Base-by-base conservation (phyloP, 2,888 invertebrate species). In the Alsophila aescularia region DNA sequence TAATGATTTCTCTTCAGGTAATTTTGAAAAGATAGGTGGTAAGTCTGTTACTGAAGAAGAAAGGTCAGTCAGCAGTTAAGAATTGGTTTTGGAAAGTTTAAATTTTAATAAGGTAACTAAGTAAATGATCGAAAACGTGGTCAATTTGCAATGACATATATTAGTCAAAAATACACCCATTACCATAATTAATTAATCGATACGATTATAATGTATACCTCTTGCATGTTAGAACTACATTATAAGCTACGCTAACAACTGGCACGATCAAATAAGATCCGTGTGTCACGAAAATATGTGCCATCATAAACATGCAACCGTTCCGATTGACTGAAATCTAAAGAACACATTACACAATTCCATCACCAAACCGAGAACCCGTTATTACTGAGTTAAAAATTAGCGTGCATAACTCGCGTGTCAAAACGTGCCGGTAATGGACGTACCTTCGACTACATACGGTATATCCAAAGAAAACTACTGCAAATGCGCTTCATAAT, bases 391-490 rank as follows among this genome's bases (percentile, higher is more conserved):
- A 35, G 40, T 60, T 72, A 65, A 69, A 60, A 66, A 62, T 74
- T 75, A 87, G 80, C 81, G 85, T 88, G 88, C 86, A 77, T 69
- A 72, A 70, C 66, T 77, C 79, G 73, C 80, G 75, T 81, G 84
- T 83, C 77, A 74, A 77, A 84, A 83, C 78, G 81, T 81, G 86
- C 85, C 88, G 87, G 87, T 85, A 87, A 90, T 87, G 89, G 89
- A 90, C 91, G 89, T 92, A 92, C 92, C 92, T 92, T 92, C 82
- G 83, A 88, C 92, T 92, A 92, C 90, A 92, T 87, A 83, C 91
- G 92, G 87, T 92, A 92, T 81, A 92, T 92, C 92, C 92, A 92
- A 88, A 92, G 92, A 90, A 92, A 90, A 92, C 91, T 92, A 92
- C 91, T 91, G 92, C 92, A 92, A 82, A 92, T 92, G 90, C 92